These are phyloP conservation scores for Hemaris fuciformis DNA, from an alignment of 2,888 invertebrate genomes.

Conservation along the genomic window DNA sequence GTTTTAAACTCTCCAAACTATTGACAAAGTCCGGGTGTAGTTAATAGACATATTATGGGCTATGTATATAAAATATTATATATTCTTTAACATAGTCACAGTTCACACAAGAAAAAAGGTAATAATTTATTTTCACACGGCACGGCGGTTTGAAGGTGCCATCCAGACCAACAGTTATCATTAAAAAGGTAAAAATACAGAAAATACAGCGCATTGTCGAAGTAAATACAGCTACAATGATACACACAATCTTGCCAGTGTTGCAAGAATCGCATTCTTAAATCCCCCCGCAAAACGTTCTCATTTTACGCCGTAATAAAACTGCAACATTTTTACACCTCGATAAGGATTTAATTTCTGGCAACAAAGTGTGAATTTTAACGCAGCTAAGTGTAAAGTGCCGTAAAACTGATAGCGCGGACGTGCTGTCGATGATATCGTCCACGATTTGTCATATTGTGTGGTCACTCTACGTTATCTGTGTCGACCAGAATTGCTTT, in stretches of 20 bases:
- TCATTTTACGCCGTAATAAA: background rate
- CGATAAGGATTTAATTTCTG: slow-evolving; percentile 7
- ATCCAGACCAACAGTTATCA: too few species aligned
- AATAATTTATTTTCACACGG: too few species aligned
- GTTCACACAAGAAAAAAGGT: too few species aligned
- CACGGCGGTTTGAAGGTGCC: too few species aligned
- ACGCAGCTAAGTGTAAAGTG: slow-evolving; percentile 18
- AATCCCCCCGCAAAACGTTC: background rate
- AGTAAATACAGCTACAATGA: background rate
- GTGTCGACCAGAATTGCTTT: slow-evolving; percentile 31
- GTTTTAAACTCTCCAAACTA: too few species aligned
- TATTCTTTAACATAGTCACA: too few species aligned
- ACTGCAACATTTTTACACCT: slow-evolving; percentile 11
- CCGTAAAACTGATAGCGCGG: slow-evolving; percentile 28
- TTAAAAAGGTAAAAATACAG: too few species aligned
- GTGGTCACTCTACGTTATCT: slow-evolving; percentile 35
- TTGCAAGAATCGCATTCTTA: background rate
- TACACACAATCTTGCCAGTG: background rate
- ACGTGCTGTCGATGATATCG: slow-evolving; percentile 26
- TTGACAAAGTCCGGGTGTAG: too few species aligned
- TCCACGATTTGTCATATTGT: slow-evolving; percentile 26
- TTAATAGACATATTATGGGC: too few species aligned
- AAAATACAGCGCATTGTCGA: background rate
- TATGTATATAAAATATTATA: too few species aligned
- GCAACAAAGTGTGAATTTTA: slow-evolving; percentile 6